Evolutionary conservation across 2,888 invertebrate species (phyloP), one percentile per base, ranked within the genome.

Genomic region (Physocephala rufipes): DNA sequence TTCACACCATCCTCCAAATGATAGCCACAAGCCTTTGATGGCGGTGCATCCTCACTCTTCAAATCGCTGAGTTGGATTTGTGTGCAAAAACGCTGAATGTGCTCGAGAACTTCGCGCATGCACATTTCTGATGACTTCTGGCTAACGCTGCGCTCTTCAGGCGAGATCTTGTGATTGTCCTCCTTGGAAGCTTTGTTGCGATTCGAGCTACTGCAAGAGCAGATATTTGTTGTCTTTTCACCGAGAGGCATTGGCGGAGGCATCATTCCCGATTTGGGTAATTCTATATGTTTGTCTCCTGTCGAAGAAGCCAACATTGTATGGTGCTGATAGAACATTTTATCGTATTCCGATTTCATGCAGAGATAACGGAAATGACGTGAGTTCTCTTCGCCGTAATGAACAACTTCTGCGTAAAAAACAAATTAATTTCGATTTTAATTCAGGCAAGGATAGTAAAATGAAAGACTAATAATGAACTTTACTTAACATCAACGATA

Each of bases 301-400:
- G 53, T 55, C 16, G 51, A 45, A 9, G 70, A 67, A 13, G 76
- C 71, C 70, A 81, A 65, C 73, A 82, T 71, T 0, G 80, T 76
- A 12, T 85, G 85, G 64, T 85, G 82, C 70, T 85, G 84, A 63
- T 84, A 85, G 71, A 83, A 85, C 86, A 84, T 85, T 70, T 85
- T 84, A 49, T 85, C 85, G 68, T 86, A 86, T 73, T 85, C 85
- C 0, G 86, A 82, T 69, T 86, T 85, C 86, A 85, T 86, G 78
- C 86, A 85, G 9, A 85, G 78, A 67, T 85, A 85, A 2, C 83
- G 82, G 71, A 86, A 84, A 36, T 86, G 84, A 1, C 84, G 80
- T 0, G 82, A 82, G 28, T 83, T 84, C 74, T 85, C 86, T 71
- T 85, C 86, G 9, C 86, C 85, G 59, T 84, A 85, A 36, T 83